These are phyloP conservation scores for Drosophila subpulchrella DNA, from an alignment of 1,140 invertebrate species.

Conservation along the genomic window DNA sequence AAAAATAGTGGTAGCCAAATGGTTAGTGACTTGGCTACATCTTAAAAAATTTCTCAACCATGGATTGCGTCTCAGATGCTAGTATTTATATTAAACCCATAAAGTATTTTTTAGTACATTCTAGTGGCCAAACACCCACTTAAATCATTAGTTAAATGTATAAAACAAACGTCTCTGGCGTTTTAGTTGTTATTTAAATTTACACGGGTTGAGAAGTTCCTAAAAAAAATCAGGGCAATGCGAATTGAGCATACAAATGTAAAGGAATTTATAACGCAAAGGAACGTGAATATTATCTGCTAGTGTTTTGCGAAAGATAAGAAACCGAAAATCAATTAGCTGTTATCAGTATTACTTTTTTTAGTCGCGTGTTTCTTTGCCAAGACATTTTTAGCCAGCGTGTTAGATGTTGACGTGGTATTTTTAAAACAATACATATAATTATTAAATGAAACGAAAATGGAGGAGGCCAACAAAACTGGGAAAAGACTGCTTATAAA, in stretches of 20 bases:
- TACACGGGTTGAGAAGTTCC: not conserved
- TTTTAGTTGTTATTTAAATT: not conserved
- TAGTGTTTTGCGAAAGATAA: not conserved
- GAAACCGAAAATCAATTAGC: constrained; percentile 36
- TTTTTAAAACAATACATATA: not conserved
- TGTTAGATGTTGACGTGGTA: constrained; percentile 57
- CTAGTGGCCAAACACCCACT: not conserved
- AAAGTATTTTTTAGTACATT: constrained; percentile 3
- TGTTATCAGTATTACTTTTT: constrained; percentile 38
- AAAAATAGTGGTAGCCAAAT: not conserved
- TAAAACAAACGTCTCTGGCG: not conserved
- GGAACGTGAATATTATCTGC: not conserved
- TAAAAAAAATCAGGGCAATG: not conserved
- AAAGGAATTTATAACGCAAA: not conserved
- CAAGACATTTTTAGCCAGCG: constrained; percentile 42
- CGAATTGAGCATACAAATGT: not conserved
- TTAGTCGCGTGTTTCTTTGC: constrained; percentile 1
- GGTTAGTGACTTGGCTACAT: not conserved
- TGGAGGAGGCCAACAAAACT: constrained; percentile 17
- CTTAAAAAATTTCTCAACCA: not conserved
- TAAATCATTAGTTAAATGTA: not conserved
- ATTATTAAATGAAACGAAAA: constrained; percentile 1
- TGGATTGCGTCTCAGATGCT: not conserved
- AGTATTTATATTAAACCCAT: not conserved
- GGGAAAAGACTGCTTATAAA: constrained; percentile 36